A percentile compares a stretch with the other conserved stretches of the same genome.
Conservation (phyloP, 2,797 vertebrate genomes). For the Clamator glandarius region DNA sequence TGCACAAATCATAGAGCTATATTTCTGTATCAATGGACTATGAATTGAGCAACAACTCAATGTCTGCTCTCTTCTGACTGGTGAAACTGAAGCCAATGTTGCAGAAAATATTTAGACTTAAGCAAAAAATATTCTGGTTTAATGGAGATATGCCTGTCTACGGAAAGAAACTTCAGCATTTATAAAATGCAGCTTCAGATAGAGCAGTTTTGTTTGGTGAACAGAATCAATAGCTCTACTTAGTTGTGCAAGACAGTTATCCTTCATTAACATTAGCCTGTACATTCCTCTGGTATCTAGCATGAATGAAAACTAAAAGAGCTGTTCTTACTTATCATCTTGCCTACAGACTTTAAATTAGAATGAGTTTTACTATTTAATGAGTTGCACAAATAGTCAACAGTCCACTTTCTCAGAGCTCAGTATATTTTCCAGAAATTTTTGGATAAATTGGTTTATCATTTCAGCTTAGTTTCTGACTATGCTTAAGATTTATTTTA, state of each 20-base stretch:
- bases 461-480: background rate
- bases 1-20: background rate
- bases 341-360: background rate
- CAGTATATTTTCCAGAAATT: background rate
- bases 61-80: background rate
- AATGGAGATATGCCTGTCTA: background rate
- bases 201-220: background rate
- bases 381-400: background rate
- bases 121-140: background rate
- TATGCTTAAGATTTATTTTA: background rate
- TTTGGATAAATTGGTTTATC: background rate
- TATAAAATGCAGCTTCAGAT: background rate
- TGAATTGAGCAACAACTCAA: background rate
- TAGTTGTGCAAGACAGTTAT: background rate
- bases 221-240: conserved; percentile 23
- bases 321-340: background rate
- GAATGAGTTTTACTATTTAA: background rate
- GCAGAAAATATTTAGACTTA: background rate
- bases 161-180: background rate
- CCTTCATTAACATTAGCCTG: background rate
- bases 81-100: background rate
- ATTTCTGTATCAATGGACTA: background rate
- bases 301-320: background rate
- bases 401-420: background rate
- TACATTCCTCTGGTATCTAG: background rate